Conservation (phyloP, 1,140 invertebrate species). For the Drosophila baimaii region DNA sequence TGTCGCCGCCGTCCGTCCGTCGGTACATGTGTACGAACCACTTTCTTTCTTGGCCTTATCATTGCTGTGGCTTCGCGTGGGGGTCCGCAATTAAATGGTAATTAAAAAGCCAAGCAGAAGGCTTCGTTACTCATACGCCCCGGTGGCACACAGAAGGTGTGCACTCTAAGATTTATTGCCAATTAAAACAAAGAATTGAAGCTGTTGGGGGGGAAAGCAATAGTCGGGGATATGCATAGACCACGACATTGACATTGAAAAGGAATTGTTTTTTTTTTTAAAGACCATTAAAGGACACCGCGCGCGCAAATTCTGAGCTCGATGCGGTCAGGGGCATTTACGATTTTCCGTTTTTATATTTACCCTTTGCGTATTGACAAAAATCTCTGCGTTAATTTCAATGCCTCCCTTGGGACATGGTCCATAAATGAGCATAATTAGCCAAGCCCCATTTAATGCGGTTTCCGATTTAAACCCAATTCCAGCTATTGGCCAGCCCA, state of each 20-base stretch:
- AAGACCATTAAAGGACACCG: constrained; percentile 61
- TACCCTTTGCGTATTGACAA: not conserved
- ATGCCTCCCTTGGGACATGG: constrained; percentile 12
- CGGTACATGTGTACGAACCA: constrained; percentile 32
- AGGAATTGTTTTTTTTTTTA: constrained; percentile 21
- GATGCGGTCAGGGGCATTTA: constrained; percentile 11
- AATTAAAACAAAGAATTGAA: constrained; percentile 13
- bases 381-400: constrained; percentile 16
- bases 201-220: constrained; percentile 21
- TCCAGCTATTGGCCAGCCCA: constrained; percentile 59
- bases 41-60: constrained; percentile 20
- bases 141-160: constrained; percentile 1
- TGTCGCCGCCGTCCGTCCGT: constrained; percentile 8
- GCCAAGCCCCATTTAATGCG: constrained; percentile 37
- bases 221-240: constrained; percentile 6
- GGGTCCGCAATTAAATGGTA: constrained; percentile 63
- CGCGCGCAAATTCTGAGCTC: constrained; percentile 34
- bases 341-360: constrained; percentile 1
- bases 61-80: constrained; percentile 37
- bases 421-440: constrained; percentile 29
- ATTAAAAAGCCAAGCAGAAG: constrained; percentile 49
- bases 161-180: constrained; percentile 18
- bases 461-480: constrained; percentile 35
- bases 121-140: constrained; percentile 6
- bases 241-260: constrained; percentile 70